phyloP scores from a whole-genome alignment of 2,113 vertebrate species.

The Boleophthalmus pectinirostris region DNA sequence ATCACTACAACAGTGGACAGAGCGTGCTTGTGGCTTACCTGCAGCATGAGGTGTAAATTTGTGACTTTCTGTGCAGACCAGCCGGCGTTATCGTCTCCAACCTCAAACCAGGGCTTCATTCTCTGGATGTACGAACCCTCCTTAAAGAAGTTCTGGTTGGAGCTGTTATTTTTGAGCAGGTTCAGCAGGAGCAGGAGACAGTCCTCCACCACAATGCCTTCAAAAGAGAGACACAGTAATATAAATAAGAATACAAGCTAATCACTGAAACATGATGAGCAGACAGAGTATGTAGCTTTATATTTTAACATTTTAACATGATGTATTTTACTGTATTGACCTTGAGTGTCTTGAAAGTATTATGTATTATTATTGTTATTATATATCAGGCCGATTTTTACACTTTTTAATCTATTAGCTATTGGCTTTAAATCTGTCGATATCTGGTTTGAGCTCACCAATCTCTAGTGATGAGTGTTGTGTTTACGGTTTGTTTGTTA shows the following conservation, averaged over 20 bases:
- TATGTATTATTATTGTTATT: too few relatives aligned
- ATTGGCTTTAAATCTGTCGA: too few relatives aligned
- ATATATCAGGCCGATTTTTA: too few relatives aligned
- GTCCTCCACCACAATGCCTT: conserved; percentile 98
- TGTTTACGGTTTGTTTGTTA: too few relatives aligned
- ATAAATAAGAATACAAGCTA: neutral
- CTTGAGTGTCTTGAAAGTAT: too few relatives aligned
- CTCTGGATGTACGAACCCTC: conserved; percentile 97
- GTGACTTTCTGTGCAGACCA: conserved; percentile 99
- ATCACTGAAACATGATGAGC: neutral
- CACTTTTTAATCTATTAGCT: too few relatives aligned
- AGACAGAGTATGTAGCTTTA: too few relatives aligned
- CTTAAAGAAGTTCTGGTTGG: conserved; percentile 99
- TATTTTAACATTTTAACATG: too few relatives aligned
- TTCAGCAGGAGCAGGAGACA: conserved; percentile 93
- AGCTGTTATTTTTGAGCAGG: conserved; percentile 96
- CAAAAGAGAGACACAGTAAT: neutral
- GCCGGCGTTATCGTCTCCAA: conserved; percentile 94
- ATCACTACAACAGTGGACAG: neutral
- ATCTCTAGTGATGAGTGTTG: too few relatives aligned
- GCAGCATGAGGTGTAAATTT: conserved; percentile 96
- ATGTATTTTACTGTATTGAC: too few relatives aligned
- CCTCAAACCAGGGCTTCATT: conserved; percentile 99
- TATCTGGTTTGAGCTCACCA: too few relatives aligned
- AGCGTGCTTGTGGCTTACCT: conserved; percentile 76